Base-by-base conservation (phyloP, 53 echinoderm and acorn worm genomes). In the Arbacia lixula region DNA sequence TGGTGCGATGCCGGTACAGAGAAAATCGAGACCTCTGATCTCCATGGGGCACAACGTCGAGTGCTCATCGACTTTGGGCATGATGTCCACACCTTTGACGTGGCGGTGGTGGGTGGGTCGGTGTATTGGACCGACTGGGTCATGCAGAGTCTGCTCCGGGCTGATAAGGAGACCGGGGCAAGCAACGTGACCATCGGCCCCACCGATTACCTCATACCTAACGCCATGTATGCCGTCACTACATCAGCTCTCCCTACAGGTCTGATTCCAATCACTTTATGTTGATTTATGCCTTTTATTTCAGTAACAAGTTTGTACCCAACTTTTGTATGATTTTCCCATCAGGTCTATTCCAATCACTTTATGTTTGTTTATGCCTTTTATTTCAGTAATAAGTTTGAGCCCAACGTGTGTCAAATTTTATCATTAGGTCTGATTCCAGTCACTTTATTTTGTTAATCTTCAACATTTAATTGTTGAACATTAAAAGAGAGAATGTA, bases 71-170 rank as follows among this genome's bases (percentile, higher is more conserved):
- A 81, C 16, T 88, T 96, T 12, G 86, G 68, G 0, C 55, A 57
- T 14, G 53, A 62, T 31, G 72, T 71, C 6, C 91, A 86, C n/a
- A 74, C 91, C 5, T 91, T 79, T 27, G 91, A 91, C 31, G 56
- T 96, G 3, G 85, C 67, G 16, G 43, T 93, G 12, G 52, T 61
- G 12, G 86, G 86, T 24, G n/a, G 42, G 4, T 60, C 78, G 50
- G 28, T 96, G 2, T 91, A 77, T 36, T 96, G 93, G 91, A 83
- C 93, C 10, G 91, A 96, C 60, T 93, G 91, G 91, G 41, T 37
- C 0, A 49, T 55, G 21, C 78, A 72, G 39, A 87, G 74, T 26
- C 43, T 96, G 31, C 72, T 89, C 86, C 79, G 74, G 67, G 83
- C 86, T 3, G 86, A 92, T 53, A 95, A 87, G 74, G 17, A 12